Percentiles rank a stretch among this genome's conserved stretches.
Evolutionary conservation across 2,888 invertebrate species (phyloP).

Genomic region (Cataglyphis rosenhaueri): DNA sequence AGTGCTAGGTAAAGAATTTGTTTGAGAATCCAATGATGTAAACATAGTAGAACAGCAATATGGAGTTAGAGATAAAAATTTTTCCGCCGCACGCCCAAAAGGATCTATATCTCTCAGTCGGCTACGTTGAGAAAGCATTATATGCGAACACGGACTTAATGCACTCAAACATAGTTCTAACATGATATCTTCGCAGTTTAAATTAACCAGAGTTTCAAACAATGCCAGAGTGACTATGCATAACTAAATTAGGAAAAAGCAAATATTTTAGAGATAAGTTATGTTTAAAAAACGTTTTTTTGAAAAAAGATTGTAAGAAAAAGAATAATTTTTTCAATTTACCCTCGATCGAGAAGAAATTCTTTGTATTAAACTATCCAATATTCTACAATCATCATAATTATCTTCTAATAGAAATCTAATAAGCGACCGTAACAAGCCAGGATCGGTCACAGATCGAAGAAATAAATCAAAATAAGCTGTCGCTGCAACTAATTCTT

Average conservation of each 20-base stretch:
- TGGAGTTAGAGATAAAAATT: slow-evolving; percentile 91
- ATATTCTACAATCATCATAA: slow-evolving; percentile 93
- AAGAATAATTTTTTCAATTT: slow-evolving; percentile 73
- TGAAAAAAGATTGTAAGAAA: slow-evolving; percentile 15
- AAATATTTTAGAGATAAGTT: slow-evolving; percentile 15
- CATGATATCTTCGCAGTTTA: slow-evolving; percentile 99
- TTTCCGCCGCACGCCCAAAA: slow-evolving; percentile 91
- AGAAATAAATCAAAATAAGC: slow-evolving; percentile 97
- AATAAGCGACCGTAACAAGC: slow-evolving; percentile 93
- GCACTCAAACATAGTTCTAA: slow-evolving; percentile 95
- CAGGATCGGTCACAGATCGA: slow-evolving; percentile 94
- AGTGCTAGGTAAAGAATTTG: slow-evolving; percentile 74
- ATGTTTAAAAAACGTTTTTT: slow-evolving; percentile 1
- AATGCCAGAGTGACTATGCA: slow-evolving; percentile 96
- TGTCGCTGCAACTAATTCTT: slow-evolving; percentile 96
- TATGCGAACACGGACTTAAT: slow-evolving; percentile 92
- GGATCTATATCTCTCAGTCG: slow-evolving; percentile 90
- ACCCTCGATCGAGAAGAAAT: slow-evolving; percentile 92
- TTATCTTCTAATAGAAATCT: slow-evolving; percentile 93
- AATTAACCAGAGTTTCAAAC: slow-evolving; percentile 95
- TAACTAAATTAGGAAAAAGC: slow-evolving; percentile 86
- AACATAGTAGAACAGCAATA: slow-evolving; percentile 83
- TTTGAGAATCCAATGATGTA: slow-evolving; percentile 58
- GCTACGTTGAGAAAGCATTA: slow-evolving; percentile 92
- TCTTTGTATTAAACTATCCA: slow-evolving; percentile 93